Base-by-base conservation (phyloP, 2,888 invertebrate species). In the Crioceris asparagi region DNA sequence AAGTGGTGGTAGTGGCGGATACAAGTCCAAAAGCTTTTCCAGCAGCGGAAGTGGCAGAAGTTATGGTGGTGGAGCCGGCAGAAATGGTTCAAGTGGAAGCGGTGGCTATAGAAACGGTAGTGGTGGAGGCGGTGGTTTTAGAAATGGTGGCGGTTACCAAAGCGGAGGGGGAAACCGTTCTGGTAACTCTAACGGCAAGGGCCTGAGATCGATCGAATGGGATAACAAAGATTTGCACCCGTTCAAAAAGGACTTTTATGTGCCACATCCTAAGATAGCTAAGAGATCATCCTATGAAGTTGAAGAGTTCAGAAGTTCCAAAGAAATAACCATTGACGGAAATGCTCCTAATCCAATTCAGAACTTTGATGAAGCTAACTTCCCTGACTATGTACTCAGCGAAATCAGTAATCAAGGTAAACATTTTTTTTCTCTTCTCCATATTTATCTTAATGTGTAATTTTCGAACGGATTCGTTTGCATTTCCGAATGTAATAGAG, bases 301-400 rank as follows among this genome's bases (percentile, higher is more conserved):
- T 27, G 80, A 84, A 53, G 72, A 77, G 38, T 88, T 82, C 66
- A 75, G 86, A 23, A 65, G 74, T 16, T 69, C 77, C 3, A 81
- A 88, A 54, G 84, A 92, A 66, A 92, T 96, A 27, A 90, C 90
- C 15, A 80, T 92, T 0, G 80, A 83, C 49, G 93, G 93, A 16
- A 50, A 53, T 21, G 54, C 56, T 49, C 86, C 86, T 0, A 81
- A 83, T 57, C 88, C 90, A 7, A 81, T 87, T 10, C 68, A 83
- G 47, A 70, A 72, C 17, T 88, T 88, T 59, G 78, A 79, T 35
- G 87, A 88, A 65, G 83, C 83, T 21, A 72, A 74, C 45, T 85
- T 86, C 55, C 86, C 86, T 3, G 80, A 82, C 59, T 79, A 80
- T 60, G 81, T 83, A 29, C 72, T 79, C 67, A 74, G 77, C 55